Base-by-base conservation (phyloP, 1,140 invertebrate species). In the Myzus persicae region DNA sequence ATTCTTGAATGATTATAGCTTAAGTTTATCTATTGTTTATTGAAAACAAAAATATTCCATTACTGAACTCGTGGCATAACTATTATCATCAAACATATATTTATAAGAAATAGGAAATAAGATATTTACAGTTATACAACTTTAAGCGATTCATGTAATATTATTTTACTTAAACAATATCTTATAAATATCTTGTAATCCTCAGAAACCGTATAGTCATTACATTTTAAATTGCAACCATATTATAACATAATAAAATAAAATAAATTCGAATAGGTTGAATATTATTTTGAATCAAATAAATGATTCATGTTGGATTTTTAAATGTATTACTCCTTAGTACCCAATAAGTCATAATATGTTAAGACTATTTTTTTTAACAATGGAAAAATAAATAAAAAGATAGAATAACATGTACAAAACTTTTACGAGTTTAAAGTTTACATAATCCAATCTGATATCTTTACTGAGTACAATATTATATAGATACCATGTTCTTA, bases 361-460 rank as follows among this genome's bases (percentile, higher is more conserved):
- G 1, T 67, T 67, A 31, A 31, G n/a, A 67, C 26, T 1, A 67
- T 54, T 67, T n/a, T 76, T n/a, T n/a, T 76, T 76, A 67, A 18
- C 59, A n/a, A 36, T n/a, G 14, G 31, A n/a, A 76, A 18, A n/a
- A 76, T n/a, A 6, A 76, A 76, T n/a, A 76, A 76, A 84, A 84
- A 42, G 24, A 84, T 40, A 42, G 2, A 84, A 84, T 24, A 40
- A 84, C 38, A 84, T 40, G 82, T 84, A 38, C 38, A 42, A 40
- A 84, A 40, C 31, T 84, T 84, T 82, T 82, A 82, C 22, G 22
- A 82, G 20, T 9, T 82, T 82, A 82, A 82, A 82, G 82, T 84
- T 84, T 42, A 84, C 36, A 84, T 84, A 31, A 84, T 84, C 40
- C 82, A 84, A 84, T 42, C 42, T 85, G 42, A 44, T 85, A 85